These are phyloP conservation scores for Megastigmus dorsalis DNA, from an alignment of 2,888 invertebrate genomes.

Conservation along the genomic window DNA sequence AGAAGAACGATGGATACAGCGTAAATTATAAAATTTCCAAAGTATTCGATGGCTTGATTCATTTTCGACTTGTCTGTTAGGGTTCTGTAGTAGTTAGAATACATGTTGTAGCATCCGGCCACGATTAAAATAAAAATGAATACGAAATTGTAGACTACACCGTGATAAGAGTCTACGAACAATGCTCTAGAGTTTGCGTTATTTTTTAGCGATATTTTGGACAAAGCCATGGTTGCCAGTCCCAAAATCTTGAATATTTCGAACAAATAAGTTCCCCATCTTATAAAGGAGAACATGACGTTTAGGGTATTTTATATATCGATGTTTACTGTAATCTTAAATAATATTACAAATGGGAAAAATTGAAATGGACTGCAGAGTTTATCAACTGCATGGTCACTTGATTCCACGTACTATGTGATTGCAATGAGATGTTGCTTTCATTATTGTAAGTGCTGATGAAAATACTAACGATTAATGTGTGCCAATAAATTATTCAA, in stretches of 20 bases:
- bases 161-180: background rate
- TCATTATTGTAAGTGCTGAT: too few relatives aligned
- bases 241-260: slow-evolving; percentile 20
- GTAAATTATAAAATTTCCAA: slow-evolving; percentile 34
- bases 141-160: slow-evolving; percentile 15
- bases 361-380: too few relatives aligned
- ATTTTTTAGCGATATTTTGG: background rate
- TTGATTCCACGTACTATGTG: too few relatives aligned
- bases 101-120: slow-evolving; percentile 2
- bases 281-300: too few relatives aligned
- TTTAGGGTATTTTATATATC: too few relatives aligned
- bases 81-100: background rate
- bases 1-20: slow-evolving; percentile 5
- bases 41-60: slow-evolving; percentile 19
- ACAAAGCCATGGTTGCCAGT: slow-evolving; percentile 28
- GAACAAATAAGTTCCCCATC: background rate
- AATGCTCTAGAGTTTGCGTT: background rate
- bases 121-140: background rate
- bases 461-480: too few relatives aligned
- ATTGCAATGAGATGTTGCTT: too few relatives aligned
- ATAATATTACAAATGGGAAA: too few relatives aligned
- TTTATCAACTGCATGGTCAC: too few relatives aligned
- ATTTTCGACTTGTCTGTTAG: background rate
- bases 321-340: too few relatives aligned
- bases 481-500: too few relatives aligned